phyloP scores from a whole-genome alignment of 2,888 invertebrate species.

The Unio pictorum region DNA sequence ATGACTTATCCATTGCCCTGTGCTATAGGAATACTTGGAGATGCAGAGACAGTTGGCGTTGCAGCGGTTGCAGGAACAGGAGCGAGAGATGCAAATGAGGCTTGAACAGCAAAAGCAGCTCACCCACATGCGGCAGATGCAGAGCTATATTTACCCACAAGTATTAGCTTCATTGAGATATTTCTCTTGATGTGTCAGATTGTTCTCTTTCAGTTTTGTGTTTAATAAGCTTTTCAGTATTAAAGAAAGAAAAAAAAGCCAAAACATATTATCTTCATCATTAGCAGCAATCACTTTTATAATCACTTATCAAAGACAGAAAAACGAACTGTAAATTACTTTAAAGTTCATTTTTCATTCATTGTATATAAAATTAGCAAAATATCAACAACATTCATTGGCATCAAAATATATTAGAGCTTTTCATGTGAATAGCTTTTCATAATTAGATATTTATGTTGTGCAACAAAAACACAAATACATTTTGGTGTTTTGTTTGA shows the following conservation, averaged over 20 bases:
- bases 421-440: too few species aligned
- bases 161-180: slow-evolving; percentile 11
- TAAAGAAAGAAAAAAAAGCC: background rate
- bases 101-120: slow-evolving; percentile 82
- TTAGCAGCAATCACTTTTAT: background rate
- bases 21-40: slow-evolving; percentile 83
- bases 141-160: slow-evolving; percentile 65
- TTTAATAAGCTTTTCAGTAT: background rate
- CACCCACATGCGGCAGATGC: slow-evolving; percentile 70
- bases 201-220: background rate
- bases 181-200: too few species aligned
- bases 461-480: too few species aligned
- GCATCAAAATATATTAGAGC: too few species aligned
- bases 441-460: too few species aligned
- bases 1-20: background rate
- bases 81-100: slow-evolving; percentile 94
- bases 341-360: too few species aligned
- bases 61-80: slow-evolving; percentile 91
- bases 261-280: background rate
- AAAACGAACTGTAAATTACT: background rate
- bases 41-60: slow-evolving; percentile 94
- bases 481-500: too few species aligned
- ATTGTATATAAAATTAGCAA: too few species aligned
- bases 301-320: background rate
- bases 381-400: too few species aligned